Conservation (phyloP, 2,888 invertebrate genomes). For the Parapristionchus giblindavisi region DNA sequence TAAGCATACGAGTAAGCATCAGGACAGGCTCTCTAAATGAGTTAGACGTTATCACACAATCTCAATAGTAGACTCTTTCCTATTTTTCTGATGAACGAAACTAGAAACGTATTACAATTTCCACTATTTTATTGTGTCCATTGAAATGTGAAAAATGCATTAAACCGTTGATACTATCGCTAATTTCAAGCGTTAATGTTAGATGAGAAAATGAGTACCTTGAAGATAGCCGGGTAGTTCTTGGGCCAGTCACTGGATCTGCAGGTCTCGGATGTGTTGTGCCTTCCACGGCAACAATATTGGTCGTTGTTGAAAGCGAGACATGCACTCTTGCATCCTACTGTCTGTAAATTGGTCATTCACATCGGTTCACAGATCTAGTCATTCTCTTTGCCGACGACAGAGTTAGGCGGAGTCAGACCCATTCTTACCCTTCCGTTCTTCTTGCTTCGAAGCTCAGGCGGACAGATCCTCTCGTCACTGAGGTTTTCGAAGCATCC, state of each 20-base stretch:
- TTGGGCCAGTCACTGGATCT: conserved; percentile 54
- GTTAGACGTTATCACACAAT: no score
- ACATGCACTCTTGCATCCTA: conserved; percentile 74
- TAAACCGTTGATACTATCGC: no score
- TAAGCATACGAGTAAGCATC: conserved; percentile 75
- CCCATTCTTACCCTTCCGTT: conserved; percentile 16
- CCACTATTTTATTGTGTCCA: no score
- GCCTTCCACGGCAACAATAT: conserved; percentile 73
- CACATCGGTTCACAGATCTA: background rate
- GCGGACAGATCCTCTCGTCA: conserved; percentile 24
- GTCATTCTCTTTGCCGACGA: background rate
- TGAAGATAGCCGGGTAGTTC: conserved; percentile 72
- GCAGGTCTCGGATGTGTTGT: conserved; percentile 72
- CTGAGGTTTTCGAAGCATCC: conserved; percentile 41
- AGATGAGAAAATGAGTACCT: conserved; percentile 48
- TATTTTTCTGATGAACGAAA: no score
- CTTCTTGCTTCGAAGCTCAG: background rate
- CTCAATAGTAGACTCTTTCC: no score
- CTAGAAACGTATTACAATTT: no score
- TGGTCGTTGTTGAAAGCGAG: conserved; percentile 72
- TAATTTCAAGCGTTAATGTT: no score
- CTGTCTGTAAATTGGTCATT: conserved; percentile 49
- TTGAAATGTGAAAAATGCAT: no score
- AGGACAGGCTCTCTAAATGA: conserved; percentile 72
- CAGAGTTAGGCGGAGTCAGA: background rate